A percentile compares a stretch with the other conserved stretches of the same genome.
These are phyloP conservation scores for Tetanocera ferruginea DNA, from an alignment of 2,888 invertebrate species.

Conservation along the genomic window DNA sequence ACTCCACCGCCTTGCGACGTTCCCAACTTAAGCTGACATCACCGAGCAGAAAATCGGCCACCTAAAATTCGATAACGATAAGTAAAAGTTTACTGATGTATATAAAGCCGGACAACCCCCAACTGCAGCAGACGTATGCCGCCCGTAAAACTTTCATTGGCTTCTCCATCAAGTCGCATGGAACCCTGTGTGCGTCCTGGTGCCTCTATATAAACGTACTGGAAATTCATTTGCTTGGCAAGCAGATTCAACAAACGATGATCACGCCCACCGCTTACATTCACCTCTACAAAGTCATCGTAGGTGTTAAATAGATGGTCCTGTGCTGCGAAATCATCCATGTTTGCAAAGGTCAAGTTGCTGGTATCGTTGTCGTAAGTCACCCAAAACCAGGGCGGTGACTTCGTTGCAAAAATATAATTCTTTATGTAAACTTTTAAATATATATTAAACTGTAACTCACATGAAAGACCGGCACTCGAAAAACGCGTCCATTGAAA, in stretches of 20 bases:
- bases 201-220: constrained; percentile 80
- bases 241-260: constrained; percentile 77
- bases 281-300: constrained; percentile 53
- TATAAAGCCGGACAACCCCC: constrained; percentile 70
- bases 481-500: constrained; percentile 76
- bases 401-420: constrained; percentile 65
- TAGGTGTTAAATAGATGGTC: constrained; percentile 32
- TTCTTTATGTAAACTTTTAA: background rate
- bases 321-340: background rate
- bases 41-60: constrained; percentile 80
- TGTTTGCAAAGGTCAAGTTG: background rate
- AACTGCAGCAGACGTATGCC: constrained; percentile 80
- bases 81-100: background rate
- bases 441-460: constrained; percentile 53
- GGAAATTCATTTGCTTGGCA: constrained; percentile 79
- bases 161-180: constrained; percentile 70
- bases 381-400: constrained; percentile 85
- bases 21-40: constrained; percentile 83
- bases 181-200: constrained; percentile 81
- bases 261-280: constrained; percentile 80
- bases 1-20: constrained; percentile 79
- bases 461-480: constrained; percentile 82
- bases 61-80: constrained; percentile 41
- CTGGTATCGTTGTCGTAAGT: constrained; percentile 72
- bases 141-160: constrained; percentile 79